These are phyloP conservation scores for Pseudococcus viburni DNA, from an alignment of 2,888 invertebrate genomes.

Conservation along the genomic window DNA sequence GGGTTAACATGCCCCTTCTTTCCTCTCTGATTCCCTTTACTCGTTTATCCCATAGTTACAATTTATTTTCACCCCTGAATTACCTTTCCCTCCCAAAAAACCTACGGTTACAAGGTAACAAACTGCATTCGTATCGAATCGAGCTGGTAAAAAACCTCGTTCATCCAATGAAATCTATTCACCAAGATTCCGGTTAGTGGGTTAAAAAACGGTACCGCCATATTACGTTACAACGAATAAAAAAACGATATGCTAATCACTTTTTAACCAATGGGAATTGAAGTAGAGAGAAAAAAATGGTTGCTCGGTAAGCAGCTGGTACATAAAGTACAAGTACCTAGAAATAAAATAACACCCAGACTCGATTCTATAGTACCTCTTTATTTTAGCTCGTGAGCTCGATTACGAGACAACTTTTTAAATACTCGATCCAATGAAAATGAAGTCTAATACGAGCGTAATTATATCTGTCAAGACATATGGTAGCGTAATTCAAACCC, in stretches of 20 bases:
- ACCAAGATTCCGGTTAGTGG: background rate
- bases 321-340: background rate
- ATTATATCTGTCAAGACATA: background rate
- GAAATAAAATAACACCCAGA: constrained; percentile 8
- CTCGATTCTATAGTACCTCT: constrained; percentile 4
- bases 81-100: background rate
- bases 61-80: too few species aligned
- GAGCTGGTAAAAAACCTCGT: background rate
- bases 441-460: background rate
- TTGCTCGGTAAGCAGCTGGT: constrained; percentile 1
- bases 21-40: too few species aligned
- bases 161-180: background rate
- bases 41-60: too few species aligned
- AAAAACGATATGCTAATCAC: constrained; percentile 41
- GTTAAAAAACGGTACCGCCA: constrained; percentile 34
- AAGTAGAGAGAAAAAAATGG: constrained; percentile 23
- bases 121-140: background rate
- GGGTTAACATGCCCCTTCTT: too few species aligned
- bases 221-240: constrained; percentile 15
- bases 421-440: constrained; percentile 6
- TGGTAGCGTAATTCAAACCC: background rate
- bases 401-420: background rate
- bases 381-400: background rate
- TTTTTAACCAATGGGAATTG: background rate
- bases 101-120: background rate